Evolutionary conservation across 2,113 vertebrate species (phyloP), one percentile per base, ranked within the genome.

Genomic region (Cygnus buccinator): DNA sequence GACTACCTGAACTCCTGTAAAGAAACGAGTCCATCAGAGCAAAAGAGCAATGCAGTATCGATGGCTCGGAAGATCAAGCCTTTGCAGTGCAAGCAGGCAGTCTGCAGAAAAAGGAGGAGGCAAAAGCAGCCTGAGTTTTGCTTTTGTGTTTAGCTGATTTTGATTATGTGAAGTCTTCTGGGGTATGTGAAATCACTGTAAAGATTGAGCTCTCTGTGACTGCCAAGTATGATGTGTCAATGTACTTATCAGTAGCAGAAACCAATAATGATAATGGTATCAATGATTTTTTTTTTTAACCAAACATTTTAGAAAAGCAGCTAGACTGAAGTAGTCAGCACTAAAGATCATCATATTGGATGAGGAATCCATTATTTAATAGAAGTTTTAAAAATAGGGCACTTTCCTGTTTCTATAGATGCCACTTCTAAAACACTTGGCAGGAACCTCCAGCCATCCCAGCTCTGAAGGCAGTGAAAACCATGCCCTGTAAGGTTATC

Each of bases 171-270:
- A 76, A 55, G 0, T 71, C 37, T 85, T 59, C 65, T 50, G 4
- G 29, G 13, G 31, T 71, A 59, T 89, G n/a, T 46, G 52, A 86
- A 87, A 87, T 82, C 29, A 48, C 17, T 61, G 33, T 25, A 37
- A 84, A 81, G 26, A 78, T 1, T 50, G 31, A 84, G 29, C 13
- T 54, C 8, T 2, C 22, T 75, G n/a, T 0, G 0, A 21, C 37
- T 90, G 17, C 33, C 22, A 61, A 55, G 31, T 52, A 25, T 39
- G 43, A 67, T 68, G 26, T 44, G 33, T 61, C 35, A 78, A 28
- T 37, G 33, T 59, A 41, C 25, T 79, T 76, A 65, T 72, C 43
- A 67, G 21, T 14, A 82, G 37, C 74, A 82, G 46, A 89, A 93
- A 52, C 9, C 19, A 52, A 21, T 16, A 15, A 26, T 39, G 9